These are phyloP conservation scores for Diaprepes abbreviatus DNA, from an alignment of 2,888 invertebrate genomes.

Conservation along the genomic window DNA sequence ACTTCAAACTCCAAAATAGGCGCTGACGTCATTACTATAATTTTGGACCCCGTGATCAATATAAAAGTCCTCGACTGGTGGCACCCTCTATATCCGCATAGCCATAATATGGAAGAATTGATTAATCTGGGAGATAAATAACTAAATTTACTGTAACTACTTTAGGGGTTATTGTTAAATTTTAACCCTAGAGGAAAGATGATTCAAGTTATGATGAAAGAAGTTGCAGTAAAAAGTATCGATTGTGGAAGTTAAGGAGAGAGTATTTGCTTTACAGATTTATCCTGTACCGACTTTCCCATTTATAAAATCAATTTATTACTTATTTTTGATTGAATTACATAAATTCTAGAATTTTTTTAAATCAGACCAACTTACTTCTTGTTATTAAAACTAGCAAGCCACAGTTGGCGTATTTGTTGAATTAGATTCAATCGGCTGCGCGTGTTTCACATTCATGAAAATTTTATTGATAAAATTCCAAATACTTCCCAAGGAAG, in stretches of 20 bases:
- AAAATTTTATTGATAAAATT: too few species aligned
- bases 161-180: neutral
- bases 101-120: slow-evolving; percentile 60
- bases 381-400: too few species aligned
- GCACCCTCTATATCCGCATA: slow-evolving; percentile 73
- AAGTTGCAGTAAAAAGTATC: neutral
- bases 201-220: neutral
- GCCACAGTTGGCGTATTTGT: too few species aligned
- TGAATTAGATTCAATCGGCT: too few species aligned
- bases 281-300: too few species aligned
- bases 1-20: slow-evolving; percentile 42
- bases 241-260: neutral
- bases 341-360: too few species aligned
- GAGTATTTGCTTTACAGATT: neutral
- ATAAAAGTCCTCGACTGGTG: slow-evolving; percentile 77
- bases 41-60: slow-evolving; percentile 70
- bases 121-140: slow-evolving; percentile 53
- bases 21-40: slow-evolving; percentile 64
- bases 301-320: too few species aligned
- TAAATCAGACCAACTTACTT: too few species aligned
- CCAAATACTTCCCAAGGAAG: too few species aligned
- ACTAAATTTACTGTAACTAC: neutral
- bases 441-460: too few species aligned
- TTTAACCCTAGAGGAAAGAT: too few species aligned
- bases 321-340: too few species aligned